phyloP scores from a whole-genome alignment of 2,113 vertebrate genomes.

The Cephalopholis sonnerati region DNA sequence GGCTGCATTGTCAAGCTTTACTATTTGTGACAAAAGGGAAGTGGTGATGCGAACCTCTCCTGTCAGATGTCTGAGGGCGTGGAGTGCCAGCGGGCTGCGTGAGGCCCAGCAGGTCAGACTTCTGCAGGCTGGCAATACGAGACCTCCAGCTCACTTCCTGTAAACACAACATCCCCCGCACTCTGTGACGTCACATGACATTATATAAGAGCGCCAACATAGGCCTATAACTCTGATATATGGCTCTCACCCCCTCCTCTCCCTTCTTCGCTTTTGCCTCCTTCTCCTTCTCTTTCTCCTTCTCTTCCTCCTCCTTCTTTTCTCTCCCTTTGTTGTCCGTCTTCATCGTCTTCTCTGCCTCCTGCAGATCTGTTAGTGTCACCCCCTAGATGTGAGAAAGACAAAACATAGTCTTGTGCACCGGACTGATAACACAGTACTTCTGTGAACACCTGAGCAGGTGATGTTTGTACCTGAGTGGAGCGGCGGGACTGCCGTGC shows the following conservation, averaged over 20 bases:
- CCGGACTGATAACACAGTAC: neutral
- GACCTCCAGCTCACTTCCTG: slow-evolving; percentile 90
- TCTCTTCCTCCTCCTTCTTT: slow-evolving; percentile 74
- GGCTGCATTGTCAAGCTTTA: neutral
- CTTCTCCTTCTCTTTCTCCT: slow-evolving; percentile 81
- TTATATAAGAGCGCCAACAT: slow-evolving; percentile 32
- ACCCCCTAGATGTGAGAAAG: slow-evolving; percentile 80
- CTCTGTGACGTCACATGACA: slow-evolving; percentile 37
- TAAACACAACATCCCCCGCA: slow-evolving; percentile 40
- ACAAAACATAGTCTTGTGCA: neutral
- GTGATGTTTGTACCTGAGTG: slow-evolving; percentile 80
- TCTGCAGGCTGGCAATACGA: slow-evolving; percentile 89
- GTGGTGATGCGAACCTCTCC: slow-evolving; percentile 63
- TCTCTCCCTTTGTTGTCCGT: slow-evolving; percentile 78
- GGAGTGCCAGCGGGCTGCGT: slow-evolving; percentile 85
- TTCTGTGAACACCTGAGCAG: neutral
- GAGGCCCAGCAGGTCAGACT: slow-evolving; percentile 88
- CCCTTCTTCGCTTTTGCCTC: slow-evolving; percentile 81
- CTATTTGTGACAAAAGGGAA: neutral
- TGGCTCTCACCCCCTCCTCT: slow-evolving; percentile 83
- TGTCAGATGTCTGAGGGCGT: slow-evolving; percentile 74
- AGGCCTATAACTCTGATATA: slow-evolving; percentile 9
- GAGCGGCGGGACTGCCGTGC: slow-evolving; percentile 87
- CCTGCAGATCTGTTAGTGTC: slow-evolving; percentile 88
- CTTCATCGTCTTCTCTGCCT: slow-evolving; percentile 88